phyloP scores from a whole-genome alignment of 2,797 vertebrate genomes.

The Psittacula derbiana region DNA sequence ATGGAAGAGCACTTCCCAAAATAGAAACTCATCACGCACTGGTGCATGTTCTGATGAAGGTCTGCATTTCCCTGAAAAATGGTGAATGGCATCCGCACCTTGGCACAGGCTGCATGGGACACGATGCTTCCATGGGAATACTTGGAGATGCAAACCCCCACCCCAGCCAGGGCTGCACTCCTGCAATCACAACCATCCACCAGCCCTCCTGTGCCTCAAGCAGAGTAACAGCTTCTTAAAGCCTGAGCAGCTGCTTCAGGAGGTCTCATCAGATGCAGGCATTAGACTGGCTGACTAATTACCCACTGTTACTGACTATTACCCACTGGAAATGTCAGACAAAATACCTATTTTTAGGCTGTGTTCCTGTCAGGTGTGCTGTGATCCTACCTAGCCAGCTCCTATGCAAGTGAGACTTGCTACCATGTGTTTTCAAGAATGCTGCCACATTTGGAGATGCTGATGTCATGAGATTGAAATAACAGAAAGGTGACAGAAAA shows the following conservation, averaged over 20 bases:
- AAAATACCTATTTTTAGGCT: not conserved
- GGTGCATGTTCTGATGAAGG: accelerated
- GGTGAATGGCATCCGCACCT: accelerated
- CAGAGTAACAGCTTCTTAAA: not conserved
- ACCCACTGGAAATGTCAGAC: not conserved
- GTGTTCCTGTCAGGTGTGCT: not conserved
- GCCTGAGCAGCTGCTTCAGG: not conserved
- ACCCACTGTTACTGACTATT: not conserved
- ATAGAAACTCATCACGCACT: accelerated
- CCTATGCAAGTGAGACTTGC: not conserved
- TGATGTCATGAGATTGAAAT: not conserved
- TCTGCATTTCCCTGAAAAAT: not conserved
- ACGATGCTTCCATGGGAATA: accelerated
- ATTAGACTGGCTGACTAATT: not conserved
- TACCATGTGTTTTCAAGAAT: not conserved
- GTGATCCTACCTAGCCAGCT: not conserved
- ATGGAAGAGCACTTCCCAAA: not conserved
- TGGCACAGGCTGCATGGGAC: accelerated
- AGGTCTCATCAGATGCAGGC: not conserved
- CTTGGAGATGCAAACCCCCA: not conserved
- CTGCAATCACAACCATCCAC: not conserved
- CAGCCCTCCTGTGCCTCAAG: accelerated
- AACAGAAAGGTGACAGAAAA: not conserved
- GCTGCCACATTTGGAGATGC: not conserved
- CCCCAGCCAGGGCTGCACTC: not conserved